Base-by-base conservation (phyloP, 2,888 invertebrate genomes). In the Drosophila nigricruria region DNA sequence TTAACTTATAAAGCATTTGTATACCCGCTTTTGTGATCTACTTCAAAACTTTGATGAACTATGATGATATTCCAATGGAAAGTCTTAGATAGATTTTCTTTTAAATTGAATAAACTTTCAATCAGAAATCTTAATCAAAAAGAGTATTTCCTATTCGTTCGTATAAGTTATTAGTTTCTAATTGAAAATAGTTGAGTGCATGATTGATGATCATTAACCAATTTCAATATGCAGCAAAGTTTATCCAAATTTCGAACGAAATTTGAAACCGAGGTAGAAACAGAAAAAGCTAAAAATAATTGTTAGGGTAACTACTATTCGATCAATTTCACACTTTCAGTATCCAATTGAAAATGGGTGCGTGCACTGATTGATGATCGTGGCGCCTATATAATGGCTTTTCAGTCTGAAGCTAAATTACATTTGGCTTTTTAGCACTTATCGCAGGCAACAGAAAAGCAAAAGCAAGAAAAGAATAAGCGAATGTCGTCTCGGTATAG, bases 341-440 rank as follows among this genome's bases (percentile, higher is more conserved):
- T 6, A 18, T n/a, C 36, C 34, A 59, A 10, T 62, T 52, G 49
- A 30, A 50, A 71, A 77, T 75, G 73, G 69, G 77, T 54, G 79
- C 70, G 70, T 62, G 62, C 62, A 42, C 49, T 73, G 87, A 86
- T 83, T 74, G 77, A 83, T 77, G 77, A 65, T 40, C 42, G 49
- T 66, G 83, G 81, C 81, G 83, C 78, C 81, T 54, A 45, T 73
- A 69, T 68, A 70, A 77, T 73, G 42, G 61, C n/a, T 52, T 69
- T 64, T 70, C 66, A 54, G 57, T 68, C 59, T 63, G 59, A 77
- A 59, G 9, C 47, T 59, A 59, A 73, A 78, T 70, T 62, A 68
- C 78, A 56, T 82, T 83, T 79, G 79, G 76, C 67, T 79, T 74
- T 80, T 82, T 66, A 72, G 64, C 64, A 70, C 61, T 79, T 78